Evolutionary conservation across 2,113 vertebrate species (phyloP).

Genomic region (Vombatus ursinus): DNA sequence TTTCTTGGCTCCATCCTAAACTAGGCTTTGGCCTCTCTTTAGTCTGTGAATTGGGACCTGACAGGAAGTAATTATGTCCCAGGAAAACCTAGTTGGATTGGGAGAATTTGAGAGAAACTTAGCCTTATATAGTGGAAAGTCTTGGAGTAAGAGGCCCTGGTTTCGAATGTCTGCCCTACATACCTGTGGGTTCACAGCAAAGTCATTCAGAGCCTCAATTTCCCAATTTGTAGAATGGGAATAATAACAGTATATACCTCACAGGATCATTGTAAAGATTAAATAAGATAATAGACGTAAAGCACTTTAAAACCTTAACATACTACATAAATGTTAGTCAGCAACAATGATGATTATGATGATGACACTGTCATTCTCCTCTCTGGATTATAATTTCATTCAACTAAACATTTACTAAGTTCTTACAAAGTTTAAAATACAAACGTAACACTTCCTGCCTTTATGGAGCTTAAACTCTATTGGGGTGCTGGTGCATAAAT

Average conservation of each 20-base stretch:
- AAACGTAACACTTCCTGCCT: neutral
- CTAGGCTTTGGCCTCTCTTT: neutral
- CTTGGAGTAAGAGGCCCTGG: neutral
- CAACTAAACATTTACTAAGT: neutral
- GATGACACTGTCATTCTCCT: neutral
- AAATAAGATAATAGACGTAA: neutral
- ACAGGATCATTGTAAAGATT: neutral
- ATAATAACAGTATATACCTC: neutral
- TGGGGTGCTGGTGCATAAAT: neutral
- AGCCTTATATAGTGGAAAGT: neutral
- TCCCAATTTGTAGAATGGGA: neutral
- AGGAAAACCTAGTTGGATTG: neutral
- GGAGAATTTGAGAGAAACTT: neutral
- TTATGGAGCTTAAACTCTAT: neutral
- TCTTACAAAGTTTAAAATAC: neutral
- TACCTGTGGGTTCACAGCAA: neutral
- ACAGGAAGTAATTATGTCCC: neutral
- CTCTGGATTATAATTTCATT: neutral
- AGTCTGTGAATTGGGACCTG: neutral
- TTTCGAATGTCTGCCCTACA: neutral
- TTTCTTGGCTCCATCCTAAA: neutral
- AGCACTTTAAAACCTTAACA: neutral
- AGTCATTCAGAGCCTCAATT: neutral
- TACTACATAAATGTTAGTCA: neutral
- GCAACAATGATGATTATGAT: neutral